Conservation (phyloP, 2,797 vertebrate genomes). For the Pachyuromys duprasi region DNA sequence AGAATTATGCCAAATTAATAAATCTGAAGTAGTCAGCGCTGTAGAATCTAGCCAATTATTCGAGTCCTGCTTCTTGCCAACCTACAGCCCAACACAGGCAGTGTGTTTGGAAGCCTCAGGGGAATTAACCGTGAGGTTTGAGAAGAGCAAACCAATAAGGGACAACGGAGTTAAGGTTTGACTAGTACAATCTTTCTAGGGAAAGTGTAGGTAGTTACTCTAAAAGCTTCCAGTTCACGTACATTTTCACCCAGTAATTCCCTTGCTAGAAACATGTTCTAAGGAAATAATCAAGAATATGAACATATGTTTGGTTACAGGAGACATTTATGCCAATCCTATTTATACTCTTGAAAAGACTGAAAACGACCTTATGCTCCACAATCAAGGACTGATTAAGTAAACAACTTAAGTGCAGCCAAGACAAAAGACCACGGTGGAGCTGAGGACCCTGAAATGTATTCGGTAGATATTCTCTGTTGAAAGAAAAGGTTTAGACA, state of each 20-base stretch:
- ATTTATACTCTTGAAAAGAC: conserved; percentile 51
- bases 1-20: conserved; percentile 65
- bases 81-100: neutral
- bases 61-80: neutral
- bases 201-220: neutral
- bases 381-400: conserved; percentile 20
- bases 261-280: conserved; percentile 25
- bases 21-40: conserved; percentile 53
- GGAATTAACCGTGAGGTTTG: neutral
- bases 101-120: conserved; percentile 14
- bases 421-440: neutral
- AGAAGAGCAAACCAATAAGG: conserved; percentile 58
- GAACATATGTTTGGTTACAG: conserved; percentile 47
- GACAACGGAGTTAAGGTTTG: conserved; percentile 30
- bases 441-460: conserved; percentile 2
- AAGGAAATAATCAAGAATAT: conserved; percentile 13
- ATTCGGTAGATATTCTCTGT: neutral
- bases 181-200: conserved; percentile 39
- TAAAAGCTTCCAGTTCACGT: conserved; percentile 22
- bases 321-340: conserved; percentile 2
- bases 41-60: conserved; percentile 47
- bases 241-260: conserved; percentile 42
- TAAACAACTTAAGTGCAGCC: neutral
- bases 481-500: neutral
- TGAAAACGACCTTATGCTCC: conserved; percentile 43